Conservation (phyloP, 2,113 vertebrate species). For the Mohoua ochrocephala region DNA sequence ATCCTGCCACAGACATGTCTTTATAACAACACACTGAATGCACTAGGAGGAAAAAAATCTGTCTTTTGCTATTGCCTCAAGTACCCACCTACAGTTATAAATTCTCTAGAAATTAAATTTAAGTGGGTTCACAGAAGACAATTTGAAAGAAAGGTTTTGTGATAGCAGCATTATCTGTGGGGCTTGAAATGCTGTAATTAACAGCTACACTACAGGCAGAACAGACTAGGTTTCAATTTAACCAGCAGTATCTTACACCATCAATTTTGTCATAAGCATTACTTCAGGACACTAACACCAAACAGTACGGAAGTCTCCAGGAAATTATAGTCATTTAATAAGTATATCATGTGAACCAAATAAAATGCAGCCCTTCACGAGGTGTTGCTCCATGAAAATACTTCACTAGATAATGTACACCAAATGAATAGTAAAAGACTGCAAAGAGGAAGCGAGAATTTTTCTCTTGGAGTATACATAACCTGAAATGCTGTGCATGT, state of each 20-base stretch:
- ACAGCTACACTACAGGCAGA: neutral
- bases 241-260: neutral
- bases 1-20: neutral
- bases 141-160: neutral
- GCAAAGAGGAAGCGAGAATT: neutral
- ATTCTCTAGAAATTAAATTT: slow-evolving; percentile 1
- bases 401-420: neutral
- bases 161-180: neutral
- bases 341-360: neutral
- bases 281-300: neutral
- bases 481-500: neutral
- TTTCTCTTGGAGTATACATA: neutral
- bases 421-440: neutral
- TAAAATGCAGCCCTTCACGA: neutral
- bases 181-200: neutral
- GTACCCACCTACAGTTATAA: neutral
- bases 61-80: neutral
- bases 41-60: neutral
- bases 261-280: neutral
- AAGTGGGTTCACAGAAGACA: neutral
- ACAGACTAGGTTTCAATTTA: neutral
- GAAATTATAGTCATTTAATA: neutral
- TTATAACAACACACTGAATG: neutral
- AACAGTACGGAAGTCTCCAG: neutral
- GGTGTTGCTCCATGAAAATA: neutral